phyloP scores from a whole-genome alignment of 2,888 invertebrate genomes.

The Nymphalis polychloros region DNA sequence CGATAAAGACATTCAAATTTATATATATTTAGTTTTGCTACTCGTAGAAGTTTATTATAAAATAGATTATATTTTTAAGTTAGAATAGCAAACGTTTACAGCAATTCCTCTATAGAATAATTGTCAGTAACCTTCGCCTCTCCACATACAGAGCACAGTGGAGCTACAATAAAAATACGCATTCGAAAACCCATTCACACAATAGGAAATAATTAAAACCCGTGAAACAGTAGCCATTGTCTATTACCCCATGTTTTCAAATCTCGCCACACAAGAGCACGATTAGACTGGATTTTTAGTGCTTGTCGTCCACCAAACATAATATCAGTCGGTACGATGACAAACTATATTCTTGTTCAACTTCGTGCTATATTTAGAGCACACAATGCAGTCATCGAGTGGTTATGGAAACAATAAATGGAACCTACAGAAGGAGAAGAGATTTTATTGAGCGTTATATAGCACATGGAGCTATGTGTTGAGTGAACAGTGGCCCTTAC shows the following conservation, averaged over 20 bases:
- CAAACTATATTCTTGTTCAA: not conserved
- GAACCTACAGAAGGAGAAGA: not conserved
- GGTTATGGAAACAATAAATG: too few relatives aligned
- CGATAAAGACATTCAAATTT: too few relatives aligned
- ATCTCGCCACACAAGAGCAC: conserved; percentile 23
- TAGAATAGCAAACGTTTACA: too few relatives aligned
- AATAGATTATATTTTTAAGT: too few relatives aligned
- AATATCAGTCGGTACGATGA: not conserved
- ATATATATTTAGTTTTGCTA: too few relatives aligned
- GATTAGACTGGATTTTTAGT: not conserved
- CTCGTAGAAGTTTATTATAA: too few relatives aligned
- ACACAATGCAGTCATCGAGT: too few relatives aligned
- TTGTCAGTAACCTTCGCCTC: not conserved
- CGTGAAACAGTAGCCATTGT: conserved; percentile 34
- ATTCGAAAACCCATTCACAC: conserved; percentile 22
- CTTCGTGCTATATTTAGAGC: not conserved
- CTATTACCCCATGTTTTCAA: conserved; percentile 11
- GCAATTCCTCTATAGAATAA: not conserved
- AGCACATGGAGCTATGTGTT: not conserved
- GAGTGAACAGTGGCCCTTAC: conserved; percentile 3
- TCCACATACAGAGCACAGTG: conserved; percentile 10
- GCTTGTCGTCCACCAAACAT: not conserved
- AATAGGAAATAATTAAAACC: conserved; percentile 32
- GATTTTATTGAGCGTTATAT: conserved; percentile 5
- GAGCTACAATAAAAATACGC: conserved; percentile 11